Evolutionary conservation across 1,140 invertebrate species (phyloP), one percentile per base, ranked within the genome.

Genomic region (Cherax quadricarinatus): DNA sequence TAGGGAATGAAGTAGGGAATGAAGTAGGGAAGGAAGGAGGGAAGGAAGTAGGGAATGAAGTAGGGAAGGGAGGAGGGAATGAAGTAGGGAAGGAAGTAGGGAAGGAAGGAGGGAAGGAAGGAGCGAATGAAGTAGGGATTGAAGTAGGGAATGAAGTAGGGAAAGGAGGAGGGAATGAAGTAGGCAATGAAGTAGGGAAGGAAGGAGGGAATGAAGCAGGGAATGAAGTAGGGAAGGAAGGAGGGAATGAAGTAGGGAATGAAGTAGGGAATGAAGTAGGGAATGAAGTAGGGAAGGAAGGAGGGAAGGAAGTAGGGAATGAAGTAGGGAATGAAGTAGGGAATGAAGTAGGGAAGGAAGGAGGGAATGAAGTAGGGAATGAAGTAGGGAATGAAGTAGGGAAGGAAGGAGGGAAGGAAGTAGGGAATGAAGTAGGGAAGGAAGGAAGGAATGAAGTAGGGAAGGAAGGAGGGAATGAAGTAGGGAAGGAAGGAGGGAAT

Each of bases 381-480:
- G 6, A 60, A 60, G 57, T 5, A 60, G 12, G 57, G 12, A 60
- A 12, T 5, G 6, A 60, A 12, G 57, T 60, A 60, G 57, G 51
- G 80, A 53, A 82, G 16, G 80, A 82, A 82, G 80, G 51, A 16
- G 21, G 51, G 49, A 53, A 57, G 18, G 80, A 53, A 82, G 24
- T 12, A 53, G 51, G 49, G 49, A 53, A 82, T 12, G 49, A 57
- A 57, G 80, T 12, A 82, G 51, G 49, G 49, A 82, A 57, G 80
- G 80, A 82, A 82, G 80, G 49, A 49, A 82, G 80, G 80, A 49
- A 51, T 9, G 49, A 82, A 51, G 80, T 4, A 82, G 18, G 80
- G 80, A 82, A 82, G 80, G 80, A 82, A 82, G 80, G 80, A 82
- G 51, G 79, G 79, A 30, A 80, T n/a, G 79, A 80, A 80, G 79